Base-by-base conservation (phyloP, 2,888 invertebrate genomes). In the Cephalotes varians region DNA sequence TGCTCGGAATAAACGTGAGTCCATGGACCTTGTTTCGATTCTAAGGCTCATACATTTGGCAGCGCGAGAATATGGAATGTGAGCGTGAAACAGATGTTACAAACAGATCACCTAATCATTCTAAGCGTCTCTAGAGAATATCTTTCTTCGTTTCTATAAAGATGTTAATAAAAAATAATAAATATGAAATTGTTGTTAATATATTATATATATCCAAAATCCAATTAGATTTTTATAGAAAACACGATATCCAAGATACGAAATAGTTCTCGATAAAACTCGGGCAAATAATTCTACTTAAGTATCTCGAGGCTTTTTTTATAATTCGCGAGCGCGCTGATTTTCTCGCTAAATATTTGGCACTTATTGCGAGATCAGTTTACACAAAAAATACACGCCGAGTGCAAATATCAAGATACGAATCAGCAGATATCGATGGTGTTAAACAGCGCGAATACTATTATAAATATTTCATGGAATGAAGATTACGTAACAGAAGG, bases 1-100 rank as follows among this genome's bases (percentile, higher is more conserved):
- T 72, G 85, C 85, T 84, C 83, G 84, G 90, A 90, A 91, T 90
- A 90, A 90, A 90, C 83, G 82, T 77, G 82, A 62, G 74, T 84
- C 79, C 83, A 81, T 40, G 74, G 71, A 79, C 82, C 54, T 69
- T 31, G 40, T 47, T 65, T 56, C 31, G 54, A 69, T 40, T 28
- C 12, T 25, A 10, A 25, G 44, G 6, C n/a, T 40, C 25, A 12
- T 25, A 49, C 37, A 51, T 56, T 77, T 18, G 69, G n/a, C 40
- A 54, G 37, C n/a, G 12, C 15, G 25, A 31, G 54, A 54, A 9
- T 15, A 28, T 6, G n/a, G 7, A 51, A 74, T 40, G 40, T 40
- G 40, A 73, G 34, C 18, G 9, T 5, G 25, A 34, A 64, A 49
- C 65, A 21, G 28, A 60, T 73, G 21, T 73, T 60, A 31, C 25